phyloP scores from a whole-genome alignment of 2,888 invertebrate species.

The Nipponacmea schrenckii region DNA sequence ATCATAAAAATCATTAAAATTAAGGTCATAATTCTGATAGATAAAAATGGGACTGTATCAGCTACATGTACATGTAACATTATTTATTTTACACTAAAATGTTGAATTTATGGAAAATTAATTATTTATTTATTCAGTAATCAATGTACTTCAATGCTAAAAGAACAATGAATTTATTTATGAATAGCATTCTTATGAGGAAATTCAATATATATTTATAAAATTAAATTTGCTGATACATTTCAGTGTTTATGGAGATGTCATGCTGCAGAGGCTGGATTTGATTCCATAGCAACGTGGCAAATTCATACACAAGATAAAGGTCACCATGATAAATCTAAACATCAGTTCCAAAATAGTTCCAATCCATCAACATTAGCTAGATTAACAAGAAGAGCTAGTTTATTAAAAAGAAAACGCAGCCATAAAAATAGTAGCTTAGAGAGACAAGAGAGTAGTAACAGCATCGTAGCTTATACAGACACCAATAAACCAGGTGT shows the following conservation, averaged over 20 bases:
- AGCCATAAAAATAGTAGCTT: slow-evolving; percentile 14
- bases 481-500: neutral
- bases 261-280: slow-evolving; percentile 81
- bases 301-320: slow-evolving; percentile 75
- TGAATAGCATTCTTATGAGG: too few relatives aligned
- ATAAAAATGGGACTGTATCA: too few relatives aligned
- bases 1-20: too few relatives aligned
- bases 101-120: too few relatives aligned
- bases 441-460: slow-evolving; percentile 39
- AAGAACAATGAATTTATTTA: too few relatives aligned
- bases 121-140: too few relatives aligned
- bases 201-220: too few relatives aligned
- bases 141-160: too few relatives aligned
- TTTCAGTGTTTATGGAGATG: slow-evolving; percentile 79
- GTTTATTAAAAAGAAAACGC: slow-evolving; percentile 45
- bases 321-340: slow-evolving; percentile 27
- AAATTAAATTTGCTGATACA: neutral
- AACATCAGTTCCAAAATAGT: slow-evolving; percentile 36
- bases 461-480: slow-evolving; percentile 1
- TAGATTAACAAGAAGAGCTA: slow-evolving; percentile 53
- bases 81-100: too few relatives aligned
- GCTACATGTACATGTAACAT: too few relatives aligned
- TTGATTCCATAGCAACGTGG: slow-evolving; percentile 82
- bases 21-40: too few relatives aligned
- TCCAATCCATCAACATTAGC: slow-evolving; percentile 38